Conservation (phyloP, 2,888 invertebrate genomes). For the Octodonta nipae region DNA sequence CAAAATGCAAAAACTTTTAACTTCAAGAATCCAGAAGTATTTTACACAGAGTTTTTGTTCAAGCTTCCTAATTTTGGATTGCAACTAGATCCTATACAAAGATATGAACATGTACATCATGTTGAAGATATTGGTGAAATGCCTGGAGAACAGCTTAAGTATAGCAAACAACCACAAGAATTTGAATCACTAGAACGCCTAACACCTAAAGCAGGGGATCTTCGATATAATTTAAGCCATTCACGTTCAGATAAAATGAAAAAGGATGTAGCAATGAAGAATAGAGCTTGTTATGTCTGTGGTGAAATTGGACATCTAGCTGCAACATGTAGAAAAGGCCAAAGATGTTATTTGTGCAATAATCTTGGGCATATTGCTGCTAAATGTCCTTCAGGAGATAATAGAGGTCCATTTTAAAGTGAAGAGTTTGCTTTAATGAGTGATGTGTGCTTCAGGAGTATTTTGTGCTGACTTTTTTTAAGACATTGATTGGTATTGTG, state of each 20-base stretch:
- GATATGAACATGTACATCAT: neutral
- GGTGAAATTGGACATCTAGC: constrained; percentile 16
- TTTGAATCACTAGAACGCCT: too few relatives aligned
- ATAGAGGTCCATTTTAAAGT: too few relatives aligned
- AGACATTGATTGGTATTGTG: too few relatives aligned
- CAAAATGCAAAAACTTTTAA: constrained; percentile 18
- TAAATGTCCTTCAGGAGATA: too few relatives aligned
- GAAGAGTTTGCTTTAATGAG: too few relatives aligned
- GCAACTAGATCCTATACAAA: neutral
- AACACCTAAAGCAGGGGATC: too few relatives aligned
- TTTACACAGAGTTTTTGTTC: constrained; percentile 20
- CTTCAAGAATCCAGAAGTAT: constrained; percentile 21
- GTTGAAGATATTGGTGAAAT: constrained; percentile 3
- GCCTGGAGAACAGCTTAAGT: neutral
- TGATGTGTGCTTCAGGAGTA: too few relatives aligned
- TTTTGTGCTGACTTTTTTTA: too few relatives aligned
- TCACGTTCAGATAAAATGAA: neutral
- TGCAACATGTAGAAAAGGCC: constrained; percentile 16
- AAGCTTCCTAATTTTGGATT: constrained; percentile 8
- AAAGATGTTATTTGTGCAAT: constrained; percentile 17
- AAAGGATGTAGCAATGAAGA: neutral
- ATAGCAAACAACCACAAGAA: too few relatives aligned
- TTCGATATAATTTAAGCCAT: too few relatives aligned
- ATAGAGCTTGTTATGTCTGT: constrained; percentile 16
- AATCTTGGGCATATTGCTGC: constrained; percentile 17